phyloP scores from a whole-genome alignment of 2,113 vertebrate genomes.

The Choloepus hoffmanni region DNA sequence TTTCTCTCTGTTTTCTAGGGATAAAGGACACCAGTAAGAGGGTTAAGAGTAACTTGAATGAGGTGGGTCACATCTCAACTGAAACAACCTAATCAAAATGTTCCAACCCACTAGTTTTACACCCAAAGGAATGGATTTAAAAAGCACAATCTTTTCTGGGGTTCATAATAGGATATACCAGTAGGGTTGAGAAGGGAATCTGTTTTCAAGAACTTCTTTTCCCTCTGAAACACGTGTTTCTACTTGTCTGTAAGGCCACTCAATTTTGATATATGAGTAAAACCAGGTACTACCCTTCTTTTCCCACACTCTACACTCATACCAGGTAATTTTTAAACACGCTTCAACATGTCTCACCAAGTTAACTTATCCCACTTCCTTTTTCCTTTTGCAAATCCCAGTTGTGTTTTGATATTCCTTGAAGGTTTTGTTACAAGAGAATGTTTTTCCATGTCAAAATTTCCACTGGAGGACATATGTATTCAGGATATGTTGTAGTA shows the following conservation, averaged over 20 bases:
- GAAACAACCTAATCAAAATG: too few relatives aligned
- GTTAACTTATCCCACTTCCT: neutral
- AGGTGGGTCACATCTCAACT: too few relatives aligned
- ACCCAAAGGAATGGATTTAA: too few relatives aligned
- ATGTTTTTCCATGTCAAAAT: neutral
- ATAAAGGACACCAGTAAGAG: too few relatives aligned
- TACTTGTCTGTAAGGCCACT: neutral
- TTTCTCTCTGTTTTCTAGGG: too few relatives aligned
- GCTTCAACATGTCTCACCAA: neutral
- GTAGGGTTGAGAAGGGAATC: neutral
- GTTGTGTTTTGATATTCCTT: neutral
- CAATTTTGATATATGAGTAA: neutral
- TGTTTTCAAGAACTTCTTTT: neutral
- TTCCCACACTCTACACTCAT: neutral
- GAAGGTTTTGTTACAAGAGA: neutral
- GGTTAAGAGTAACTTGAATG: too few relatives aligned
- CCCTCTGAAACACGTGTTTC: neutral
- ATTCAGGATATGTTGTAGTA: neutral
- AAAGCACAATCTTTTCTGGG: too few relatives aligned
- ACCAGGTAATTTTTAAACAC: neutral
- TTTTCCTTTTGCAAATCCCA: neutral
- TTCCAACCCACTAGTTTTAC: too few relatives aligned
- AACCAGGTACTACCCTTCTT: neutral
- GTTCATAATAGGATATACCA: too few relatives aligned
- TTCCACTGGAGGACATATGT: neutral